A percentile compares a stretch with the other conserved stretches of the same genome.
These are phyloP conservation scores for Scaptodrosophila lebanonensis DNA, from an alignment of 1,140 invertebrate genomes.

Conservation along the genomic window DNA sequence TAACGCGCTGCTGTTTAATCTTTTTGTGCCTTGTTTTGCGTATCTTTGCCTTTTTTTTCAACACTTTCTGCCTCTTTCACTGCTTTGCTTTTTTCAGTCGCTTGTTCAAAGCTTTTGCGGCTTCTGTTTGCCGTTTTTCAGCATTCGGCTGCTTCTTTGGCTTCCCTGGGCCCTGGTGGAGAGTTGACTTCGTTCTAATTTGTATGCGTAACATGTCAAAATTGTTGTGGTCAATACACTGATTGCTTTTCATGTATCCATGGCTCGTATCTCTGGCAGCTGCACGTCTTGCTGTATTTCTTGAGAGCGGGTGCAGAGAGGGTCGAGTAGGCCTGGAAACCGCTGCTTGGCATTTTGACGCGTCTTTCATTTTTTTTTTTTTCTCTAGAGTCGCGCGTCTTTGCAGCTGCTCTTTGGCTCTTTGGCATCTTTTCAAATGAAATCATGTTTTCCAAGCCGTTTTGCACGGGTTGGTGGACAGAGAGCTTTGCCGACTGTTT, in stretches of 20 bases:
- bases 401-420: too few relatives aligned
- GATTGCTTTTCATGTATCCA: constrained; percentile 74
- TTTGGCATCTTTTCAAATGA: not conserved
- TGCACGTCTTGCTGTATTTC: constrained; percentile 13
- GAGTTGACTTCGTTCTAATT: constrained; percentile 58
- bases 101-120: constrained; percentile 45
- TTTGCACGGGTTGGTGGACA: not conserved
- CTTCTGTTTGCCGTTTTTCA: constrained; percentile 34
- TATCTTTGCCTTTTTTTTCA: constrained; percentile 19
- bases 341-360: too few relatives aligned
- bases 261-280: constrained; percentile 8
- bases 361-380: too few relatives aligned
- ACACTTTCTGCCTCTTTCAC: constrained; percentile 27
- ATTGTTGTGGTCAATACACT: constrained; percentile 76
- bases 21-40: not conserved
- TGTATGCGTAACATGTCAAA: constrained; percentile 76
- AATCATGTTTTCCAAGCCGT: constrained; percentile 23
- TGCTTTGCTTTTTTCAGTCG: constrained; percentile 17
- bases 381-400: too few relatives aligned
- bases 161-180: constrained; percentile 8
- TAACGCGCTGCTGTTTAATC: not conserved
- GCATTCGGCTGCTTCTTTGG: constrained; percentile 34
- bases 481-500: constrained; percentile 2
- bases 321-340: not conserved
- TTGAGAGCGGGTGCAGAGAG: constrained; percentile 24